Base-by-base conservation (phyloP, 1,140 invertebrate species). In the Trypoxylus dichotomus region DNA sequence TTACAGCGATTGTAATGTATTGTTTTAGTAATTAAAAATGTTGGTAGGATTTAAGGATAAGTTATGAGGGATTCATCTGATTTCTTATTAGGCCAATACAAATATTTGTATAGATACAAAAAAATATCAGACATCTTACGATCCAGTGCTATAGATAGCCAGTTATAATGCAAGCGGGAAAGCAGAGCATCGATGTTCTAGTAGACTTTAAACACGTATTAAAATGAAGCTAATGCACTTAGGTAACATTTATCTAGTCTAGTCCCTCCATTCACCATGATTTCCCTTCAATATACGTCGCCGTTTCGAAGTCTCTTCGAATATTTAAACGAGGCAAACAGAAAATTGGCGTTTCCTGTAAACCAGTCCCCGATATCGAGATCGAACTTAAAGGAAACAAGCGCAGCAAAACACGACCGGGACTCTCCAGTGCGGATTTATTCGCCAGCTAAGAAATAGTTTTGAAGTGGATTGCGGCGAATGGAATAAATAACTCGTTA, bases 301-400 rank as follows among this genome's bases (percentile, higher is more conserved):
- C 60, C 19, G 21, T 13, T n/a, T 27, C 60, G 19, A 27, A 15
- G 11, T 68, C 60, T 27, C 11, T 15, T 25, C 60, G 60, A 68
- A 68, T 68, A 68, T 68, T 68, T 68, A 68, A 68, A 68, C 24
- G 60, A 68, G 60, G 60, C 60, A 68, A 68, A 24, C 60, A 68
- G 60, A 68, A 68, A 68, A 68, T 68, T 68, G 60, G 60, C 60
- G 21, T 68, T 68, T 68, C 60, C 60, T 68, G 60, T 68, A 68
- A 68, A 68, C 60, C 19, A 68, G 60, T 68, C 15, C 24, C 24
- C 60, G 60, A 68, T 68, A 68, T 68, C 60, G 19, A 68, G 60
- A 68, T 68, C 21, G 60, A 68, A 68, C 60, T 68, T 68, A 29
- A 68, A 68, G 60, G 60, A 68, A 68, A 29, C 60, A 27, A 29